These are phyloP conservation scores for Microctonus aethiopoides DNA, from an alignment of 2,888 invertebrate genomes.

Conservation along the genomic window DNA sequence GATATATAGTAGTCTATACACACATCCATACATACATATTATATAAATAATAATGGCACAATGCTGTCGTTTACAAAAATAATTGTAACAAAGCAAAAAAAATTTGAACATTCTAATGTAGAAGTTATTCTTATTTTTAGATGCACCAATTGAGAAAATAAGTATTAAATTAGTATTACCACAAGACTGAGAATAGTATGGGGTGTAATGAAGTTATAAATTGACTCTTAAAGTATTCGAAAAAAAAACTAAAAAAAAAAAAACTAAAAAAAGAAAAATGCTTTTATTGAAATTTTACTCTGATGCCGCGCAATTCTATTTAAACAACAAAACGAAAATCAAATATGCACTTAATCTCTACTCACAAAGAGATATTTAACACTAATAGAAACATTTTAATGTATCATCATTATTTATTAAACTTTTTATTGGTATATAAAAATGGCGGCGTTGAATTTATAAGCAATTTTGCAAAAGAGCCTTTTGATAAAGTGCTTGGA, in stretches of 20 bases:
- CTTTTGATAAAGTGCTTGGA: slow-evolving; percentile 38
- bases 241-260: too few species aligned
- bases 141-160: slow-evolving; percentile 44
- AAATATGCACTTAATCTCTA: slow-evolving; percentile 13
- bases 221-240: slow-evolving; percentile 28
- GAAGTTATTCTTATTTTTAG: slow-evolving; percentile 26
- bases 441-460: slow-evolving; percentile 26
- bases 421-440: slow-evolving; percentile 28
- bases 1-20: background rate
- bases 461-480: slow-evolving; percentile 48
- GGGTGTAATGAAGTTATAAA: slow-evolving; percentile 37
- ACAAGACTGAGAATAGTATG: slow-evolving; percentile 58
- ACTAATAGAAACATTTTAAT: slow-evolving; percentile 34
- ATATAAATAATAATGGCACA: slow-evolving; percentile 7
- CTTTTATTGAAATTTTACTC: slow-evolving; percentile 10
- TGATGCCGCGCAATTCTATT: slow-evolving; percentile 1
- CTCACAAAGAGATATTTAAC: slow-evolving; percentile 10
- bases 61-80: background rate
- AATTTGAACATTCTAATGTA: slow-evolving; percentile 34
- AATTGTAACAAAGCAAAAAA: slow-evolving; percentile 16
- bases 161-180: slow-evolving; percentile 63
- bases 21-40: background rate
- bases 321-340: background rate
- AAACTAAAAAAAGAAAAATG: too few species aligned
- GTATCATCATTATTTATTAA: slow-evolving; percentile 33